Evolutionary conservation across 2,888 invertebrate genomes (phyloP).

Genomic region (Luperina nickerlii): DNA sequence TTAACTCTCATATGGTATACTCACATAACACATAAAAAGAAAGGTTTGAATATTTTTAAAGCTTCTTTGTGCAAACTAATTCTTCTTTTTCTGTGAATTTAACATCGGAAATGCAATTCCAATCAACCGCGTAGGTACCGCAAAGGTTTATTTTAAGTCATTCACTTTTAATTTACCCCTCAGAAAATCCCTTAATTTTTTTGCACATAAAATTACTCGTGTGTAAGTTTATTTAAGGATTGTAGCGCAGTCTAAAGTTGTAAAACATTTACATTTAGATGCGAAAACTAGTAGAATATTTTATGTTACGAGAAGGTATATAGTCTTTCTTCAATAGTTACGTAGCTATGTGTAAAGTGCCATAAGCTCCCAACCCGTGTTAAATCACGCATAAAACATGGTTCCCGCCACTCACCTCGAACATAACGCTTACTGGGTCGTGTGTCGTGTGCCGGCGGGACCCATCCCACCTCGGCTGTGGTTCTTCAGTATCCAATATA

Average conservation of each 20-base stretch:
- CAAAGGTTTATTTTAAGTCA: background rate
- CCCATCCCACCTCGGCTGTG: slow-evolving; percentile 18
- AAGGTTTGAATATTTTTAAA: background rate
- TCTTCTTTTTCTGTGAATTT: slow-evolving; percentile 1
- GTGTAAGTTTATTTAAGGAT: slow-evolving; percentile 8
- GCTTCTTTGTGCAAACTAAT: background rate
- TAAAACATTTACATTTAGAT: slow-evolving; percentile 36
- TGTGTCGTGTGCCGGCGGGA: slow-evolving; percentile 39
- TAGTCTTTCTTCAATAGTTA: slow-evolving; percentile 9
- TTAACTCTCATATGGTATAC: background rate
- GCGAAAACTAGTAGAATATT: slow-evolving; percentile 19
- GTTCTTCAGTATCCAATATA: slow-evolving; percentile 34
- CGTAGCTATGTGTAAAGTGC: slow-evolving; percentile 45
- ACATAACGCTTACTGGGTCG: slow-evolving; percentile 56
- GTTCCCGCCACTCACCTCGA: slow-evolving; percentile 45
- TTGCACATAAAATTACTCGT: slow-evolving; percentile 4
- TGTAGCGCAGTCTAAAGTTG: background rate
- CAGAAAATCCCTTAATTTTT: background rate
- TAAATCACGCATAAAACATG: slow-evolving; percentile 62
- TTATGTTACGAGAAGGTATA: slow-evolving; percentile 3
- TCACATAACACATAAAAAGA: background rate
- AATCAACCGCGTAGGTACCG: slow-evolving; percentile 13
- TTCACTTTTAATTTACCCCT: slow-evolving; percentile 29
- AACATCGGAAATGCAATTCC: slow-evolving; percentile 22
- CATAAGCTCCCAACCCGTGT: slow-evolving; percentile 57